Evolutionary conservation across 2,113 vertebrate genomes (phyloP).

Genomic region (Chionomys nivalis): DNA sequence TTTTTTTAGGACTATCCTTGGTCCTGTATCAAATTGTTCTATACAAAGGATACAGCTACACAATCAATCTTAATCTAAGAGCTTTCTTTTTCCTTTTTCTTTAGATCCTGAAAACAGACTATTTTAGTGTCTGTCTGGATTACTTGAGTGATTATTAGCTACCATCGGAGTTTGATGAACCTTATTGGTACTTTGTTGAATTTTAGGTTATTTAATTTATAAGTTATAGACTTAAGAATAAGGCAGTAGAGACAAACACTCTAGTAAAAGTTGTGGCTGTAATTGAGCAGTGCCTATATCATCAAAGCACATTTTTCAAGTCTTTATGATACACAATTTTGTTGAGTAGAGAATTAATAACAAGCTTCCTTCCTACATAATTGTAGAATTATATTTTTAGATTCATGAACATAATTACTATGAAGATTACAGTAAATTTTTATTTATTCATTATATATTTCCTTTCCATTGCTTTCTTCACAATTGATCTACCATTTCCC

Average conservation of each 20-base stretch:
- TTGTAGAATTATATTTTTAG: slow-evolving; percentile 23
- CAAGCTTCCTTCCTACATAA: not conserved
- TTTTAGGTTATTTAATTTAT: not conserved
- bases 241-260: not conserved
- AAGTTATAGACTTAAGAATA: slow-evolving; percentile 18
- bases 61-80: slow-evolving; percentile 31
- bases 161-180: not conserved
- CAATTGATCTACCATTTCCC: not conserved
- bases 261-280: not conserved
- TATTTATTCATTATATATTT: slow-evolving; percentile 19
- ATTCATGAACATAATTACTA: slow-evolving; percentile 6
- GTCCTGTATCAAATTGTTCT: slow-evolving; percentile 42
- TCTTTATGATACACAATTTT: slow-evolving; percentile 22
- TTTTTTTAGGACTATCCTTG: slow-evolving; percentile 50
- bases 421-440: slow-evolving; percentile 9
- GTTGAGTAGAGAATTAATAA: not conserved
- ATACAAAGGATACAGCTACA: not conserved
- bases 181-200: not conserved
- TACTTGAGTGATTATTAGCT: slow-evolving; percentile 31
- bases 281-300: not conserved
- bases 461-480: not conserved
- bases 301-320: slow-evolving; percentile 28
- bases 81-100: not conserved
- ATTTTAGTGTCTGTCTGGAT: slow-evolving; percentile 4
- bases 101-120: not conserved